These are phyloP conservation scores for Rhyacichthys aspro DNA, from an alignment of 2,797 vertebrate genomes.

Conservation along the genomic window DNA sequence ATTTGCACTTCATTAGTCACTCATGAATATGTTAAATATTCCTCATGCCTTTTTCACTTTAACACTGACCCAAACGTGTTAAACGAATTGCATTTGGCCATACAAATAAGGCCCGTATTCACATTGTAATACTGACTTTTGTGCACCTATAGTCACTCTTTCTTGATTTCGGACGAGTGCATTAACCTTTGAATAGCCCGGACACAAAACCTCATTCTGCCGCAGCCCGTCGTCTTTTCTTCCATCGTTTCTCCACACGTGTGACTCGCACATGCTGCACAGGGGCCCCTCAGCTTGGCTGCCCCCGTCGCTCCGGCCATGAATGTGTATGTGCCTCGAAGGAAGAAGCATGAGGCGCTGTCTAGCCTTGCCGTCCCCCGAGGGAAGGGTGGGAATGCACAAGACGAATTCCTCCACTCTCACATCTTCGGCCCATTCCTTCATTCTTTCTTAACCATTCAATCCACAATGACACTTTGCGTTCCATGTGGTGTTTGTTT, in stretches of 20 bases:
- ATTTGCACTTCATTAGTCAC: background rate
- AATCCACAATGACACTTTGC: no score
- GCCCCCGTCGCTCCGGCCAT: slow-evolving; percentile 6
- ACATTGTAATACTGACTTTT: no score
- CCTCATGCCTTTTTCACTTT: background rate
- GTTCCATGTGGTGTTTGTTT: no score
- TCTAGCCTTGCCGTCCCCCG: slow-evolving; percentile 38
- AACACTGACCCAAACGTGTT: background rate
- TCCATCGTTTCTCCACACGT: slow-evolving; percentile 31
- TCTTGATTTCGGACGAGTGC: slow-evolving; percentile 19
- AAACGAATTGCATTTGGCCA: no score
- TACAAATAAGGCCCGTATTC: no score
- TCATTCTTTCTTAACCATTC: slow-evolving; percentile 1
- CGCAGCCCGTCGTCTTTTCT: slow-evolving; percentile 16
- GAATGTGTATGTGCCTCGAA: slow-evolving; percentile 18
- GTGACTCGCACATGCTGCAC: slow-evolving; percentile 30
- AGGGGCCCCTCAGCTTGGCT: slow-evolving; percentile 15
- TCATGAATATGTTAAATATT: background rate
- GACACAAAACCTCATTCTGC: slow-evolving; percentile 20
- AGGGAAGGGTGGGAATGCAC: slow-evolving; percentile 50
- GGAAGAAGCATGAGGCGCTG: slow-evolving; percentile 30
- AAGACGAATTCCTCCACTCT: slow-evolving; percentile 36
- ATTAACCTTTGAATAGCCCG: slow-evolving; percentile 54
- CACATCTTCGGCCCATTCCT: slow-evolving; percentile 5
- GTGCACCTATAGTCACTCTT: slow-evolving; percentile 8